Percentiles rank a stretch among this genome's conserved stretches.
These are phyloP conservation scores for Amphimallon solstitiale DNA, from an alignment of 2,888 invertebrate genomes.

Conservation along the genomic window DNA sequence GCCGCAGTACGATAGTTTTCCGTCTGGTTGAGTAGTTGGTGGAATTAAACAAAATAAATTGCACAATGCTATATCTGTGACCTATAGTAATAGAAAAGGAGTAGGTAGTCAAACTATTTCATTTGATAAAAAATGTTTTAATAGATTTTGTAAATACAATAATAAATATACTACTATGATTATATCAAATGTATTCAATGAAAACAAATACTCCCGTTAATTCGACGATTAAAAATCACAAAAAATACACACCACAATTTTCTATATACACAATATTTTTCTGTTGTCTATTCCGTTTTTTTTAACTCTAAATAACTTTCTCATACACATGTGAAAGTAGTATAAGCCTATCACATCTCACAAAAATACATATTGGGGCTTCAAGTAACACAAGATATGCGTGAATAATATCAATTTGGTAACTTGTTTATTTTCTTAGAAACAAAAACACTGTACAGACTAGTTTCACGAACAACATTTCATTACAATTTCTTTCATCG, in stretches of 20 bases:
- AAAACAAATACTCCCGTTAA: slow-evolving; percentile 38
- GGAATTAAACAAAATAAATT: neutral
- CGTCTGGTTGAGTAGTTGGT: neutral
- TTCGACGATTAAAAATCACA: slow-evolving; percentile 40
- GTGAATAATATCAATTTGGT: slow-evolving; percentile 35
- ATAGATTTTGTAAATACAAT: slow-evolving; percentile 46
- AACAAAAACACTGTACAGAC: slow-evolving; percentile 43
- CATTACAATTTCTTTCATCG: slow-evolving; percentile 17
- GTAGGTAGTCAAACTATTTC: neutral
- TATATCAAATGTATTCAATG: slow-evolving; percentile 42
- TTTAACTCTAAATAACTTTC: slow-evolving; percentile 9
- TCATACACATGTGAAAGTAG: slow-evolving; percentile 6
- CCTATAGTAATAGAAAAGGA: too few relatives aligned
- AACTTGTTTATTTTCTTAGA: slow-evolving; percentile 34
- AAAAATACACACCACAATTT: slow-evolving; percentile 37
- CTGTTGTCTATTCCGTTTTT: slow-evolving; percentile 8
- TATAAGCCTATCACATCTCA: slow-evolving; percentile 11
- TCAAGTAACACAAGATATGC: slow-evolving; percentile 8
- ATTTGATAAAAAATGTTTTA: slow-evolving; percentile 43
- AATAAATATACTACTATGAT: slow-evolving; percentile 44
- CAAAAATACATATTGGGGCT: slow-evolving; percentile 6
- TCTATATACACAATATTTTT: slow-evolving; percentile 22
- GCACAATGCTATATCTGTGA: too few relatives aligned
- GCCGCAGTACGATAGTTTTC: neutral
- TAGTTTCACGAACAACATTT: slow-evolving; percentile 45